phyloP scores from a whole-genome alignment of 2,113 vertebrate genomes.

The Vimba vimba region DNA sequence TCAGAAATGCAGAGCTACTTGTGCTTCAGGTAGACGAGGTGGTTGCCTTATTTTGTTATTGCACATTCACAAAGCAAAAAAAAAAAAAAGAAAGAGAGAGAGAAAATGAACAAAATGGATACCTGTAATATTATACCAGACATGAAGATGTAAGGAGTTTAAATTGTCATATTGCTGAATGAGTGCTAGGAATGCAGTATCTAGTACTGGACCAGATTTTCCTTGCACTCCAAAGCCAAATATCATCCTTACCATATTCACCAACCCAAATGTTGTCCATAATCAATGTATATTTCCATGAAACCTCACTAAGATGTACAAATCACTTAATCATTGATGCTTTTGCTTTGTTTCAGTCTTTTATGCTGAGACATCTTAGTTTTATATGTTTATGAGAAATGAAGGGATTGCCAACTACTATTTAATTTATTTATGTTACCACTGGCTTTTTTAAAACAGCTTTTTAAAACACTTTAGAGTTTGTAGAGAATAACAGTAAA shows the following conservation, averaged over 20 bases:
- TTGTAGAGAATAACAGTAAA: conserved; percentile 12
- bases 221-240: conserved; percentile 4
- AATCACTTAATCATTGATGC: background rate
- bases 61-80: conserved; percentile 34
- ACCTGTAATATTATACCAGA: conserved; percentile 58
- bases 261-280: background rate
- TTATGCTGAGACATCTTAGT: conserved; percentile 18
- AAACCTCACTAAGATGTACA: conserved; percentile 22
- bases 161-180: background rate
- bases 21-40: conserved; percentile 37
- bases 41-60: conserved; percentile 58
- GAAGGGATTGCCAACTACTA: conserved; percentile 57
- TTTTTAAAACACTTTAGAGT: conserved; percentile 41
- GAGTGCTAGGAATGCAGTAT: background rate
- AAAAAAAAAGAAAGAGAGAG: background rate
- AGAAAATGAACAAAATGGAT: conserved; percentile 24
- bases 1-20: conserved; percentile 46
- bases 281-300: background rate
- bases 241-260: background rate
- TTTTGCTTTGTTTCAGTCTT: background rate
- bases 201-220: background rate
- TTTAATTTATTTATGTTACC: conserved; percentile 65
- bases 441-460: conserved; percentile 56
- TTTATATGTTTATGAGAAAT: conserved; percentile 52
- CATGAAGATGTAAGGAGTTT: background rate